These are phyloP conservation scores for Manis crassicaudata DNA, from an alignment of 2,797 vertebrate genomes.

Conservation along the genomic window DNA sequence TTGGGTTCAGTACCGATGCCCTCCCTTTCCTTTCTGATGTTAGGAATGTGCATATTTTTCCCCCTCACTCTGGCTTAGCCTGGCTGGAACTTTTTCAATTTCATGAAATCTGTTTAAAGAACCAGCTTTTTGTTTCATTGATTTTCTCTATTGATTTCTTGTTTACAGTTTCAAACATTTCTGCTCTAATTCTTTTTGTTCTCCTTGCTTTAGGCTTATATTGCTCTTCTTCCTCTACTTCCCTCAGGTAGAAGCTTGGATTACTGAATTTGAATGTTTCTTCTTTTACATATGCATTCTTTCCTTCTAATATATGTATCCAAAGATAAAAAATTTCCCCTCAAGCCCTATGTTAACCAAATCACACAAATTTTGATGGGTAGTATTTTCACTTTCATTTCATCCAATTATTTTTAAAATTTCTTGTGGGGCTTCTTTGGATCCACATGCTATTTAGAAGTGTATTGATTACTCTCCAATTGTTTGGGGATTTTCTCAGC, in stretches of 20 bases:
- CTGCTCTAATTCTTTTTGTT: background rate
- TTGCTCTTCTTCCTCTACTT: constrained; percentile 3
- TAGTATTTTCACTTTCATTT: constrained; percentile 6
- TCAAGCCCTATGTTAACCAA: background rate
- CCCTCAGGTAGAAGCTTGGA: background rate
- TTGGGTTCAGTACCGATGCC: background rate
- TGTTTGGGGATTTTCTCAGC: background rate
- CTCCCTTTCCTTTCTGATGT: background rate
- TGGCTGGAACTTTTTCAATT: background rate
- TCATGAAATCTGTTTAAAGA: background rate
- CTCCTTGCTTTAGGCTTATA: background rate
- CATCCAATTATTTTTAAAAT: background rate
- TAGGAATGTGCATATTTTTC: background rate
- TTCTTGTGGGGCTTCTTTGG: background rate
- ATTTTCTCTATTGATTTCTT: constrained; percentile 2
- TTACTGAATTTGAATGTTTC: background rate
- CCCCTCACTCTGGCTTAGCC: background rate
- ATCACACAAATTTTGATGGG: background rate
- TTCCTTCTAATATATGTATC: background rate
- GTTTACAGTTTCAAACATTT: background rate
- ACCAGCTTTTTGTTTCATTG: background rate
- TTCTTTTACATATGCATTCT: background rate
- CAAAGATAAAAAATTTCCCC: background rate
- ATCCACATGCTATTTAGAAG: background rate
- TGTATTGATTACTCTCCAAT: background rate